Evolutionary conservation across 2,113 vertebrate genomes (phyloP), one percentile per base, ranked within the genome.

Genomic region (Festucalex cinctus): DNA sequence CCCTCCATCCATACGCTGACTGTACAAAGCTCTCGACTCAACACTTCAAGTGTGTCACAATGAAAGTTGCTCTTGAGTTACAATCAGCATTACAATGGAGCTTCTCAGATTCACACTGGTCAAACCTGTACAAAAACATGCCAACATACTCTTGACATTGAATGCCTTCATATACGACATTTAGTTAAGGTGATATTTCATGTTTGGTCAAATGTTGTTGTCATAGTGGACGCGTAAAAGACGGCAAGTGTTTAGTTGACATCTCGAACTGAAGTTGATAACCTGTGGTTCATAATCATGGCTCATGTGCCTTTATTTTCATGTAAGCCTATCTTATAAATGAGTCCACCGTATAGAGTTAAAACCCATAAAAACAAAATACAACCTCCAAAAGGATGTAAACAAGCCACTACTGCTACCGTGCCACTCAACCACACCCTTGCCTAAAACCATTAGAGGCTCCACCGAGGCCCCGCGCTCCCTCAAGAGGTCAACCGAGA

Each of bases 391-490:
- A 54, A 26, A 10, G 26, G 54, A 57, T 13, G 26, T 12, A 26
- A 68, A 73, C 69, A 67, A 68, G 37, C 44, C 43, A 60, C 69
- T 76, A 78, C 78, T 80, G 81, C 82, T 83, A 75, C 71, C 83
- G 77, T 76, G 79, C 77, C 70, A 73, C 36, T 71, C 68, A 65
- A 19, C 77, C 88, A 74, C 85, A 80, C 78, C 86, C 59, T 8
- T 36, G 17, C 81, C 79, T 76, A 78, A 79, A 86, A 84, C 83
- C 79, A 81, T 86, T 82, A 85, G 64, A 63, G 63, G 26, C 22
- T 54, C 51, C 51, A 13, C 24, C 22, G 53, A 56, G 53, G 53
- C 24, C 26, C 48, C 19, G 48, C 48, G 20, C 19, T 49, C 48
- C 8, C 63, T 70, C 9, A 65, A 72, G 68, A 81, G 78, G 72